Conservation (phyloP, 2,888 invertebrate species). For the Agriopis marginaria region DNA sequence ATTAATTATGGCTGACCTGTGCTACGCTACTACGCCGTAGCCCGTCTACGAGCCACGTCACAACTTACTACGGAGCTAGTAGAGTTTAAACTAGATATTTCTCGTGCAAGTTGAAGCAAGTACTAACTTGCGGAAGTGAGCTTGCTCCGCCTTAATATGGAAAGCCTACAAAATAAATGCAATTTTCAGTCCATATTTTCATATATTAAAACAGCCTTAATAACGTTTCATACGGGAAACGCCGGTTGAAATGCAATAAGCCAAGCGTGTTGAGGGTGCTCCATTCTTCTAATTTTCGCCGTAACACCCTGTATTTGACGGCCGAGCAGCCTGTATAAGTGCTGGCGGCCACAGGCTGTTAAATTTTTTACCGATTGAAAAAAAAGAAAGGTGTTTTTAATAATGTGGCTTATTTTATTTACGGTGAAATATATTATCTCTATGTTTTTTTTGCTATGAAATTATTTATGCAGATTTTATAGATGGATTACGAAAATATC, state of each 20-base stretch:
- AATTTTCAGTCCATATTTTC: neutral
- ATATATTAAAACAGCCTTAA: slow-evolving; percentile 8
- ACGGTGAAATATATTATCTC: too few relatives aligned
- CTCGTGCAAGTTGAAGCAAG: neutral
- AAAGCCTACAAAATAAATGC: neutral
- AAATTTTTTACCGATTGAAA: too few relatives aligned
- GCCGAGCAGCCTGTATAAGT: neutral
- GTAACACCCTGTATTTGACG: slow-evolving; percentile 11
- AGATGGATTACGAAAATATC: too few relatives aligned
- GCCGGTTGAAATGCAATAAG: slow-evolving; percentile 28
- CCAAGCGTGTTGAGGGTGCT: slow-evolving; percentile 36
- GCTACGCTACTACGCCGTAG: slow-evolving; percentile 57
- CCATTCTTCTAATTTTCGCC: slow-evolving; percentile 49
- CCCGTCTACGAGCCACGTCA: slow-evolving; percentile 65
- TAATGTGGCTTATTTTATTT: too few relatives aligned
- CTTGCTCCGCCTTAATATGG: neutral
- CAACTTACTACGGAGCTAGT: slow-evolving; percentile 61
- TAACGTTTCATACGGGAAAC: slow-evolving; percentile 2
- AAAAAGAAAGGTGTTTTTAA: too few relatives aligned
- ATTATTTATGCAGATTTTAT: too few relatives aligned
- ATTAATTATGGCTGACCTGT: neutral
- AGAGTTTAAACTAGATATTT: neutral
- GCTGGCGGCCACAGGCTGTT: neutral
- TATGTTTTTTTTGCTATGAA: too few relatives aligned
- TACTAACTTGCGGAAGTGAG: neutral